Evolutionary conservation across 2,113 vertebrate genomes (phyloP).

Genomic region (Protobothrops flavoviridis): DNA sequence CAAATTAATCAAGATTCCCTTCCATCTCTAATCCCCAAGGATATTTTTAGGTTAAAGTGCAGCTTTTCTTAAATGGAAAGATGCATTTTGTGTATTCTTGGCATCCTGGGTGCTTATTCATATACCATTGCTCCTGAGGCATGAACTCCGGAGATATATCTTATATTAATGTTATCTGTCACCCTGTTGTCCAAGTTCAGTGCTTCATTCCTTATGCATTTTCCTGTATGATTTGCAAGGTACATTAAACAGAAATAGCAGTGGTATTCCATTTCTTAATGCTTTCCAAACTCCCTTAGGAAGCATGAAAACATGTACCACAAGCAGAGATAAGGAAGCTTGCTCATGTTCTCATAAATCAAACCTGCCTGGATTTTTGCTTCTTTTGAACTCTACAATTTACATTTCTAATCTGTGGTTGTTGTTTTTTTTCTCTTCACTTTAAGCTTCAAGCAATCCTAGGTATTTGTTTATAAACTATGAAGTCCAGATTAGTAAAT

Average conservation of each 20-base stretch:
- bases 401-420: not conserved
- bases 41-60: not conserved
- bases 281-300: not conserved
- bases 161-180: not conserved
- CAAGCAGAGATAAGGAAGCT: not conserved
- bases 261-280: not conserved
- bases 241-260: not conserved
- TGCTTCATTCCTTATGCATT: not conserved
- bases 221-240: not conserved
- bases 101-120: not conserved
- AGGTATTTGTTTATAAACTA: not conserved
- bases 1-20: not conserved
- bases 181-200: not conserved
- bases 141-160: not conserved
- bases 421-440: not conserved
- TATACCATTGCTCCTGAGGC: not conserved
- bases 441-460: not conserved
- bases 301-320: not conserved
- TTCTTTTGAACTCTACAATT: not conserved
- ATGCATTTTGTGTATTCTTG: not conserved
- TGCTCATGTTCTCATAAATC: not conserved
- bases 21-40: not conserved
- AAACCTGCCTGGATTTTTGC: not conserved
- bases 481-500: not conserved
- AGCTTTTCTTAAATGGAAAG: not conserved